These are phyloP conservation scores for Tenualosa thibaudeaui DNA, from an alignment of 2,797 vertebrate species.

Conservation along the genomic window DNA sequence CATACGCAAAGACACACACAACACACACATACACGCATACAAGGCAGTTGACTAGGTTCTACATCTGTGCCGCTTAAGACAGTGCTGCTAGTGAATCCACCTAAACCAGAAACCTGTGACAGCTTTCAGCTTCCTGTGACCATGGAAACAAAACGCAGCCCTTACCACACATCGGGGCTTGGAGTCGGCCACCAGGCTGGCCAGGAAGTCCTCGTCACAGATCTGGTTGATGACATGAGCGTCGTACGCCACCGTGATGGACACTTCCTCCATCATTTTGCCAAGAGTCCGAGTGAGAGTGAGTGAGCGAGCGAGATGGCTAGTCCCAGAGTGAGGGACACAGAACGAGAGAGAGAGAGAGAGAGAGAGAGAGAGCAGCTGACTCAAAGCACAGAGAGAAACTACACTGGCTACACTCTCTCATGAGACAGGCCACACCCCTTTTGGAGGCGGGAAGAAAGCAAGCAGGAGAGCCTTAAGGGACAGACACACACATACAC, in stretches of 20 bases:
- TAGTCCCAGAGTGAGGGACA: slow-evolving; percentile 9
- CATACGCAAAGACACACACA: neutral
- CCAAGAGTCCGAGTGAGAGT: slow-evolving; percentile 33
- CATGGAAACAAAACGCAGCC: slow-evolving; percentile 43
- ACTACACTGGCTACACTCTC: slow-evolving; percentile 60
- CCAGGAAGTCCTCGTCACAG: slow-evolving; percentile 87
- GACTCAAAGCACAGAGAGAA: neutral
- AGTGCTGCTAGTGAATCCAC: neutral
- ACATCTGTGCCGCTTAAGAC: neutral
- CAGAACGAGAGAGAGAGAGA: slow-evolving; percentile 8
- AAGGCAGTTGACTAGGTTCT: neutral
- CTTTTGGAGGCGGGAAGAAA: slow-evolving; percentile 43
- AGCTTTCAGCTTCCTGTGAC: neutral
- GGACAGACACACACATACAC: neutral
- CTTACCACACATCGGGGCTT: slow-evolving; percentile 91
- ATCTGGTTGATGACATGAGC: slow-evolving; percentile 93
- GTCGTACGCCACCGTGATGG: slow-evolving; percentile 92
- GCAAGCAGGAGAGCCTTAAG: neutral
- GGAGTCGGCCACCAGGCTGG: slow-evolving; percentile 87
- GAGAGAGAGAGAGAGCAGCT: neutral
- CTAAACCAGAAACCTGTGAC: neutral
- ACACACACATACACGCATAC: neutral
- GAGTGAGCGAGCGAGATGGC: neutral
- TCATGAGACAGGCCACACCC: slow-evolving; percentile 61
- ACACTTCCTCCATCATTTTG: slow-evolving; percentile 98